Evolutionary conservation across 2,113 vertebrate genomes (phyloP), one percentile per base, ranked within the genome.

Genomic region (Zosterops pallidus): DNA sequence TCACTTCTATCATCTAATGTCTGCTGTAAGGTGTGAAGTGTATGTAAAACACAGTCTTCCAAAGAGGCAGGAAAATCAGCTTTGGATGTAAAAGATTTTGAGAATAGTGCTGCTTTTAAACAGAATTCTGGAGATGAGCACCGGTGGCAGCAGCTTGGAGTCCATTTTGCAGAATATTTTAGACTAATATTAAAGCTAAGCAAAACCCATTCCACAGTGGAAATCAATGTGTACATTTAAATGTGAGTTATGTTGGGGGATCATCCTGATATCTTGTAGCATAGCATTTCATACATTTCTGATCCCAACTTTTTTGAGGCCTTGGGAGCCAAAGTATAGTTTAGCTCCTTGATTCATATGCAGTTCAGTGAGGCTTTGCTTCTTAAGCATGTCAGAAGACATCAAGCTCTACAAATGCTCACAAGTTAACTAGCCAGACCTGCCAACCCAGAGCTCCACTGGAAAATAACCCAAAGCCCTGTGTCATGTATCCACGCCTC

Each of bases 321-420:
- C 74, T 49, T 87, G 41, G 59, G 33, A 94, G 26, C 22, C 59
- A 53, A 78, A 75, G 19, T 31, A 39, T 21, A 65, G 62, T 33
- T 91, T 88, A 77, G 68, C 16, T 92, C 42, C 39, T 78, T 53
- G 47, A 86, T 81, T 86, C 82, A 2, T 68, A 29, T 24, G 47
- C 42, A 49, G 59, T 67, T 92, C 55, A 88, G 41, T 5, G 6
- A 83, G 52, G 26, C 55, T 97, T 85, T 82, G 35, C 83, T 92
- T 72, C 87, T 88, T 65, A 60, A 67, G 56, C 26, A 9, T 55
- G 91, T 90, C 85, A 89, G 87, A 57, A 76, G 56, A 85, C 68
- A 90, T 90, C 84, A 91, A 79, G 57, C n/a, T 94, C 92, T 93
- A 56, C 52, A 90, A 94, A 67, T 20, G 37, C 74, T 92, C 64